These are phyloP conservation scores for Raphicerus campestris DNA, from an alignment of 2,113 vertebrate species.

Conservation along the genomic window DNA sequence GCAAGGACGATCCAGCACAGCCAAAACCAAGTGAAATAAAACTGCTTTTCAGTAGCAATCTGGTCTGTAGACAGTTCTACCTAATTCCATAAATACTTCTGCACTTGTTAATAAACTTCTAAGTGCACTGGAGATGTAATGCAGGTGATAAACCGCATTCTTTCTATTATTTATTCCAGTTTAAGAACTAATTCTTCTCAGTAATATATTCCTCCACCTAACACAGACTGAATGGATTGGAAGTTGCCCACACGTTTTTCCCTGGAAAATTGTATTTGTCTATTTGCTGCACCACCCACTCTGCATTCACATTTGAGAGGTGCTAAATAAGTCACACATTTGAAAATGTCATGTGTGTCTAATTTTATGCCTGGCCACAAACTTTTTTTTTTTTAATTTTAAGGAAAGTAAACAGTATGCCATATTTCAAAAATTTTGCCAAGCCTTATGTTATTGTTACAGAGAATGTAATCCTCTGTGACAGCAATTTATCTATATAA, in stretches of 20 bases:
- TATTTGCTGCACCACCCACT: slow-evolving; percentile 57
- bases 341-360: slow-evolving; percentile 70
- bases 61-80: neutral
- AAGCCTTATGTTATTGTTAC: slow-evolving; percentile 47
- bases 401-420: slow-evolving; percentile 66
- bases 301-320: slow-evolving; percentile 55
- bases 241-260: slow-evolving; percentile 62
- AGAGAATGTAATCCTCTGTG: neutral
- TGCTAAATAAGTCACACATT: slow-evolving; percentile 67
- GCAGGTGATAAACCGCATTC: slow-evolving; percentile 5
- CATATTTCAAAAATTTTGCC: slow-evolving; percentile 46
- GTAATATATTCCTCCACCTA: slow-evolving; percentile 34
- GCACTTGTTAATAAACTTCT: neutral
- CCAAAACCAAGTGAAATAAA: neutral
- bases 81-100: neutral
- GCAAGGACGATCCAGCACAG: neutral
- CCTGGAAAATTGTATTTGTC: slow-evolving; percentile 66
- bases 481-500: slow-evolving; percentile 29
- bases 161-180: slow-evolving; percentile 39
- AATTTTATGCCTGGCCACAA: slow-evolving; percentile 60
- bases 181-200: slow-evolving; percentile 54
- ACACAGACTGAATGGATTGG: slow-evolving; percentile 64
- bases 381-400: slow-evolving; percentile 10
- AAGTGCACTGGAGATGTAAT: neutral
- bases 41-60: neutral